Evolutionary conservation across 2,797 vertebrate species (phyloP).

Genomic region (Holocentrus rufus): DNA sequence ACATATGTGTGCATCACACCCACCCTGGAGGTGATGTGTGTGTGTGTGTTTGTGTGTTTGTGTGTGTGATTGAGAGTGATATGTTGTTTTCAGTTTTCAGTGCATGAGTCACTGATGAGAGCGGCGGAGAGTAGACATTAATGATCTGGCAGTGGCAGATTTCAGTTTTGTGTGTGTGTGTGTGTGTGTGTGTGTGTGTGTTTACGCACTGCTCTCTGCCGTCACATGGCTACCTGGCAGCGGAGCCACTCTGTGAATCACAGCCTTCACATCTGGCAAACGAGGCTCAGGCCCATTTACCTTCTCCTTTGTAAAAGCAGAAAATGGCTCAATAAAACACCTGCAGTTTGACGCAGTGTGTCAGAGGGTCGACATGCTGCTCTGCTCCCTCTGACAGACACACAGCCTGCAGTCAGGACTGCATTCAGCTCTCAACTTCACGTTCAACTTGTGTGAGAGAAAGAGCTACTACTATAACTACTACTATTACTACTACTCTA

Average conservation of each 20-base stretch:
- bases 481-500: too few relatives aligned
- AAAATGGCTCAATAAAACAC: not conserved
- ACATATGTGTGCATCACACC: not conserved
- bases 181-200: not conserved
- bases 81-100: too few relatives aligned
- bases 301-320: not conserved
- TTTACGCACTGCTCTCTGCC: not conserved
- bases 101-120: constrained; percentile 1
- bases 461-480: too few relatives aligned
- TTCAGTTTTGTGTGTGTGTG: too few relatives aligned
- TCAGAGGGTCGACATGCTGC: not conserved
- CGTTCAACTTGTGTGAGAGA: too few relatives aligned
- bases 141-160: constrained; percentile 25
- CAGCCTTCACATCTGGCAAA: not conserved
- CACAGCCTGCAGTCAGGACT: too few relatives aligned
- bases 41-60: too few relatives aligned
- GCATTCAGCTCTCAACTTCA: too few relatives aligned
- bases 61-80: constrained; percentile 17
- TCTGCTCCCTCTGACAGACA: not conserved
- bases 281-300: not conserved
- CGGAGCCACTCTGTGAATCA: not conserved
- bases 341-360: not conserved
- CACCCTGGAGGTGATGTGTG: not conserved
- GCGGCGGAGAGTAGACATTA: constrained; percentile 32
- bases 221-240: not conserved